Base-by-base conservation (phyloP, 1,140 invertebrate genomes). In the Zaprionus taronus region DNA sequence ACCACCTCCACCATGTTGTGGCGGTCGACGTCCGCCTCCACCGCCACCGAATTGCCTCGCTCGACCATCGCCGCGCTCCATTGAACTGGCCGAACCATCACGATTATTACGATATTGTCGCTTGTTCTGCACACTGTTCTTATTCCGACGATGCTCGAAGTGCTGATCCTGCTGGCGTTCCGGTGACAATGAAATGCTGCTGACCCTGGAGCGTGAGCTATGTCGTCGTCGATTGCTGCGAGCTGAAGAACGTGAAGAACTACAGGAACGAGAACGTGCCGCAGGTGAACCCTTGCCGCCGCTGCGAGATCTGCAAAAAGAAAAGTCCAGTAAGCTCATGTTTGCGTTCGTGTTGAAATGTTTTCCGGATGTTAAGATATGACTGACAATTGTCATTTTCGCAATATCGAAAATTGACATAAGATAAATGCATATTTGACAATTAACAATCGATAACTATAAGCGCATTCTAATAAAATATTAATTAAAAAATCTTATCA, bases 101-200 rank as follows among this genome's bases (percentile, higher is more conserved):
- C 97, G 96, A 84, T 97, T 97, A 58, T 97, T 97, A 11, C 97
- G 94, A 85, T 98, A 98, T 61, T 98, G 97, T 26, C 97, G 94
- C 78, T 97, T 97, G 47, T 96, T 96, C 85, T 97, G 96, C 9
- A 97, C 95, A 56, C 96, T 96, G 72, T 96, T 95, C 83, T 96
- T 96, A 79, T 96, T 97, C 76, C 95, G 96, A 5, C 94, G 93
- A 70, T 96, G 95, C 85, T 96, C 96, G 89, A 96, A 96, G 77
- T 95, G 94, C 31, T 94, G 94, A 69, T 91, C 80, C 83, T 94
- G 93, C 77, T 91, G 44, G 68, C 90, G 28, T 75, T 87, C 49
- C 66, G 76, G 28, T 53, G 85, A 47, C 57, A 79, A 14, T 41
- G 83, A 62, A 24, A 72, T 72, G 44, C 68, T 72, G 68, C 73